These are phyloP conservation scores for Stegostoma tigrinum DNA, from an alignment of 2,113 vertebrate species.

Conservation along the genomic window DNA sequence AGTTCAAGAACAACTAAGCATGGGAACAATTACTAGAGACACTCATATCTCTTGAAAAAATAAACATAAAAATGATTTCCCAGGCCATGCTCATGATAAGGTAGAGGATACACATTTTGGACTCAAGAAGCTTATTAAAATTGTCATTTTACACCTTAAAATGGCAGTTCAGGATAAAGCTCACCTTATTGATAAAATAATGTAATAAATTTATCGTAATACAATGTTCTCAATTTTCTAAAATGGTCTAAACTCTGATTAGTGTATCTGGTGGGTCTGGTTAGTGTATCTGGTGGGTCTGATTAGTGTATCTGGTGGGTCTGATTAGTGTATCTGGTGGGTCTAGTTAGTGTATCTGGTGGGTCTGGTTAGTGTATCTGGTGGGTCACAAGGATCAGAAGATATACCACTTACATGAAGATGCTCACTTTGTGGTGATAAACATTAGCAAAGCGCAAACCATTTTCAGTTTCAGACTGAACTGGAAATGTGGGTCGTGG, in stretches of 20 bases:
- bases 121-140: not conserved
- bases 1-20: too few species aligned
- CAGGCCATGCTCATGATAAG: not conserved
- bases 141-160: not conserved
- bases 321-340: not conserved
- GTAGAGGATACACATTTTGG: not conserved
- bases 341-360: too few species aligned
- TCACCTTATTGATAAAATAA: not conserved
- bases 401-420: not conserved
- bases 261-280: not conserved
- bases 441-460: not conserved
- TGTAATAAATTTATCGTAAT: not conserved
- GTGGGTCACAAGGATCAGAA: not conserved
- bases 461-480: not conserved
- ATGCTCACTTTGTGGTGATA: not conserved
- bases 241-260: not conserved
- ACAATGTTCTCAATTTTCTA: not conserved
- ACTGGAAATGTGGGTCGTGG: not conserved
- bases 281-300: not conserved
- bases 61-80: not conserved
- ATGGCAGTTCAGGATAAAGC: not conserved
- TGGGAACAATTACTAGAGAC: too few species aligned
- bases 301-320: not conserved
- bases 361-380: not conserved
- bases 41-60: too few species aligned